These are phyloP conservation scores for Leptestheria dahalacensis DNA, from an alignment of 1,140 invertebrate species.

Conservation along the genomic window DNA sequence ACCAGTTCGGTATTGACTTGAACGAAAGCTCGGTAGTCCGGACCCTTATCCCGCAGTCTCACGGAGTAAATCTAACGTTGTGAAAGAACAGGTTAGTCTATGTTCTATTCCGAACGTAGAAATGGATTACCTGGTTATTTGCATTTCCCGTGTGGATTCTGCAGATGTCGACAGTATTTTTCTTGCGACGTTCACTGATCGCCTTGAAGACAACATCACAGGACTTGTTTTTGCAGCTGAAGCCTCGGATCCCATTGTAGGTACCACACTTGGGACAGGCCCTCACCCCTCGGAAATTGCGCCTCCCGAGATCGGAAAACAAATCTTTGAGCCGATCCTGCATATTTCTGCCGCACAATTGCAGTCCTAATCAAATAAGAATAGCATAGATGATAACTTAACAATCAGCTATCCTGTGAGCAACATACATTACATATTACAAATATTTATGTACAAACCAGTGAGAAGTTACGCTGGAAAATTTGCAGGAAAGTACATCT, in stretches of 20 bases:
- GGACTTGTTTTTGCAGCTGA: slow-evolving; percentile 58
- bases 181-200: slow-evolving; percentile 42
- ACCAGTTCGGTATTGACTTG: slow-evolving; percentile 41
- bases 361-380: too few relatives aligned
- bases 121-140: slow-evolving; percentile 21
- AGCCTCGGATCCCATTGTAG: slow-evolving; percentile 55
- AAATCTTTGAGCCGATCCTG: slow-evolving; percentile 11
- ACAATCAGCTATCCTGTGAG: too few relatives aligned
- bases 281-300: slow-evolving; percentile 48
- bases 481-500: too few relatives aligned
- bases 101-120: too few relatives aligned
- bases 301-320: slow-evolving; percentile 48
- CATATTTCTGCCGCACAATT: not conserved
- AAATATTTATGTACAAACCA: too few relatives aligned
- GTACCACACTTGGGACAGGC: slow-evolving; percentile 65
- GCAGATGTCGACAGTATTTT: slow-evolving; percentile 45
- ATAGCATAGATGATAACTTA: too few relatives aligned
- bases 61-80: slow-evolving; percentile 49
- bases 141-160: slow-evolving; percentile 45
- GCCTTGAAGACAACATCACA: slow-evolving; percentile 55
- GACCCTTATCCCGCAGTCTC: slow-evolving; percentile 45
- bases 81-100: slow-evolving; percentile 1
- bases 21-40: slow-evolving; percentile 54
- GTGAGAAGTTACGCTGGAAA: too few relatives aligned
- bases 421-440: too few relatives aligned